Base-by-base conservation (phyloP, 2,113 vertebrate genomes). In the Seriola rivoliana region DNA sequence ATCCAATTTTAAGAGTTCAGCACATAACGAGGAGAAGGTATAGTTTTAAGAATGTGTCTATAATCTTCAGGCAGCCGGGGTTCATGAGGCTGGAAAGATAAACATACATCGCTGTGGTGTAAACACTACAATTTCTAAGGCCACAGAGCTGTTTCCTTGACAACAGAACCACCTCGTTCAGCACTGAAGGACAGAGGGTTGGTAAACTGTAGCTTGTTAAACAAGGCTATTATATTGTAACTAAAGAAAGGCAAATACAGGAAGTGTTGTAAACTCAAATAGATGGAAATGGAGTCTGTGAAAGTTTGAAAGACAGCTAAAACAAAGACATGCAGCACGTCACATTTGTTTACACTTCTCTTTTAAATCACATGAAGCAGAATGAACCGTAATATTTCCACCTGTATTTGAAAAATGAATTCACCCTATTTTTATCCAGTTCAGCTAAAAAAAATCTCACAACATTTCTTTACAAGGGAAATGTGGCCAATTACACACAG, bases 81-180 rank as follows among this genome's bases (percentile, higher is more conserved):
- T 67, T 87, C 82, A 90, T 52, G 32, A 73, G 75, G 66, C 71
- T 90, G 82, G 65, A 91, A 91, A 92, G 82, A 90, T 85, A 89
- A 89, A 92, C 69, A 58, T 10, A 69, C 62, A 75, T 73, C 50
- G 12, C 78, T 4, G 6, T 80, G 72, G 67, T 75, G 64, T 85
- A 87, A 90, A 91, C 84, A 72, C 48, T 69, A 62, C 54, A 40
- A 69, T 79, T 81, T 80, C 52, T 70, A 57, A 76, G 72, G 82
- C 57, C 58, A 9, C 78, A 83, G 52, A 11, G 78, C 81, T n/a
- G 91, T 95, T 92, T 75, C 92, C 87, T 69, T 91, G 93, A 86
- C 91, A 89, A 91, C 91, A 0, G 36, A 85, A 66, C 80, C 34
- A 36, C 67, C 86, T 77, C 1, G 13, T 14, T 68, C 77, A 55